Evolutionary conservation across 2,888 invertebrate genomes (phyloP).

Genomic region (Marronus borbonicus): DNA sequence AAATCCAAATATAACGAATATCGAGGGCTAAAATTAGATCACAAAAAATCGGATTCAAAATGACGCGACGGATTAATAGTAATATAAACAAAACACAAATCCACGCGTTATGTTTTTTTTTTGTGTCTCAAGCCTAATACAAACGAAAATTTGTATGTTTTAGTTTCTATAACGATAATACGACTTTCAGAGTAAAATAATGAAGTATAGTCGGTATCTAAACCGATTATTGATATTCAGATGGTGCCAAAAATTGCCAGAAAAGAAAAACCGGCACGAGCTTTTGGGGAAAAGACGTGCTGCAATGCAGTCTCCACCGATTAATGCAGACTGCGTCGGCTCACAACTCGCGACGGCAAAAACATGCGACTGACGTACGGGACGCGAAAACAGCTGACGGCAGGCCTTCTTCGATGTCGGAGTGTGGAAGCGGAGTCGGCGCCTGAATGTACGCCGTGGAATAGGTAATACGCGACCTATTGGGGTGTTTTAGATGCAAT

Average conservation of each 20-base stretch:
- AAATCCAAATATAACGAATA: conserved; percentile 43
- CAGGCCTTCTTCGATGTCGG: conserved; percentile 8
- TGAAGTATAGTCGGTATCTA: neutral
- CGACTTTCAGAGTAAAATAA: neutral
- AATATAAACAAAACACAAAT: conserved; percentile 16
- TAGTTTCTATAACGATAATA: neutral
- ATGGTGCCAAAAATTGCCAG: conserved; percentile 13
- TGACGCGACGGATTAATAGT: neutral
- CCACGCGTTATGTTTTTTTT: no score
- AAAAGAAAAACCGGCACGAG: neutral
- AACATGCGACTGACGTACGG: neutral
- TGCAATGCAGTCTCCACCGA: conserved; percentile 52
- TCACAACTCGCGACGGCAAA: conserved; percentile 35
- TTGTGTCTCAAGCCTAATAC: no score
- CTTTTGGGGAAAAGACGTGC: conserved; percentile 32
- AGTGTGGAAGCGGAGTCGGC: neutral
- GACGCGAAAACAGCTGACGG: conserved; percentile 29
- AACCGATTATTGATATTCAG: conserved; percentile 3
- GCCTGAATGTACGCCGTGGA: no score
- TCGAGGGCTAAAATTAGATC: conserved; percentile 30
- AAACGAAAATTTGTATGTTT: no score
- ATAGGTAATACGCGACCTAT: no score
- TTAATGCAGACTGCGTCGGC: conserved; percentile 52
- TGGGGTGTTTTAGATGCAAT: no score
- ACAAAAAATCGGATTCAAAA: conserved; percentile 33